These are phyloP conservation scores for Sycophila sp. DNA, from an alignment of 1,140 invertebrate genomes.

Conservation along the genomic window DNA sequence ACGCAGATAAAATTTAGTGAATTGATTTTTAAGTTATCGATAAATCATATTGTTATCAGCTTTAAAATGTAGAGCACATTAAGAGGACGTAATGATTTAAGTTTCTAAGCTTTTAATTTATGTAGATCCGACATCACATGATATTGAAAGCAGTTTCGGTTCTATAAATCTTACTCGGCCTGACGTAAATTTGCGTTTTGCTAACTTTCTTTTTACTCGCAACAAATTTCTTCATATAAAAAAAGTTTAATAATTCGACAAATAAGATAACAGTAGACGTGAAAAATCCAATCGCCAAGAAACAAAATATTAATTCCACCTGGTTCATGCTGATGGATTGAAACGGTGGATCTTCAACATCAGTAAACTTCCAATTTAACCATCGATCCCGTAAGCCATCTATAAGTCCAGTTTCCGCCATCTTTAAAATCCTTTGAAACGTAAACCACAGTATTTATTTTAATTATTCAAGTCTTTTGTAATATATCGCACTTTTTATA, in stretches of 20 bases:
- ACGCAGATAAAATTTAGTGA: too few species aligned
- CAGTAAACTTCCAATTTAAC: slow-evolving; percentile 21
- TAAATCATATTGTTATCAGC: too few species aligned
- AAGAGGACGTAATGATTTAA: too few species aligned
- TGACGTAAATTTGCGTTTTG: too few species aligned
- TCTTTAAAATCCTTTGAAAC: slow-evolving; percentile 37
- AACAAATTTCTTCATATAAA: background rate
- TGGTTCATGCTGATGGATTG: slow-evolving; percentile 40
- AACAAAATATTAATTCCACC: slow-evolving; percentile 43
- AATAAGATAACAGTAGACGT: slow-evolving; percentile 34
- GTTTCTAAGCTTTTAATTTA: too few species aligned
- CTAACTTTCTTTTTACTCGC: too few species aligned
- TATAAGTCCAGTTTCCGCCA: slow-evolving; percentile 43
- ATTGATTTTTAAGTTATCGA: too few species aligned
- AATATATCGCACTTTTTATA: background rate
- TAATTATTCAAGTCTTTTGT: background rate
- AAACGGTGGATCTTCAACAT: slow-evolving; percentile 1
- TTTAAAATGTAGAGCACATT: too few species aligned
- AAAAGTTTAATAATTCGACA: slow-evolving; percentile 17
- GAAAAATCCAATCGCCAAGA: slow-evolving; percentile 23
- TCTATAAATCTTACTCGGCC: too few species aligned
- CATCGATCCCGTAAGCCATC: slow-evolving; percentile 38
- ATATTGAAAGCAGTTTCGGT: too few species aligned
- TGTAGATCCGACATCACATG: too few species aligned
- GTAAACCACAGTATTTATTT: too few species aligned